Evolutionary conservation across 2,888 invertebrate genomes (phyloP), one percentile per base, ranked within the genome.

Genomic region (Dorcus hopei): DNA sequence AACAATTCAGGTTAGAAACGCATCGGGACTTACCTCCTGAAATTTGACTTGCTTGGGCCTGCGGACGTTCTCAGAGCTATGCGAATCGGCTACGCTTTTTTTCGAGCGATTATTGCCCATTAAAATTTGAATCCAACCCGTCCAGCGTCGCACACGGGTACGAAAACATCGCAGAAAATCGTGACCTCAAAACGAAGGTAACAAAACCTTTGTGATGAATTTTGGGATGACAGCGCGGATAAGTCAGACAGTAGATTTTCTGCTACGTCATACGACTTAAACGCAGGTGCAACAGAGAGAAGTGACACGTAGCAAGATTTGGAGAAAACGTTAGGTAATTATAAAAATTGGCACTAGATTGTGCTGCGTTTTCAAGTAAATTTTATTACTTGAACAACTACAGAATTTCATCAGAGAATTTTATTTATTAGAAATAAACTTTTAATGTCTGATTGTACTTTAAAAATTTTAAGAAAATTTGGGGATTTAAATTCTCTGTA

Each of bases 31-130:
- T 70, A 77, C 76, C 74, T 77, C 73, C 61, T 71, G 70, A 59
- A 71, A 72, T 68, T 70, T 68, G 55, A 72, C 69, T 61, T 67
- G 66, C 61, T 67, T 71, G 62, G 71, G 70, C 65, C 67, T 68
- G 67, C 70, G 70, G 68, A 69, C 71, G 68, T 73, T 68, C 62
- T 72, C 70, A 61, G 66, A 67, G 61, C 70, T 72, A 55, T 64
- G 66, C 57, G 68, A 65, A 65, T 67, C 68, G 58, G 61, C 64
- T 62, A 66, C 68, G 63, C 66, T 68, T 53, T 64, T 52, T 61
- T 69, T 76, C 61, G 70, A 67, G 65, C 68, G 68, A 68, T 70
- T 73, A 74, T 77, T 78, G 70, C 77, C 78, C 77, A 78, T 78
- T 72, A 70, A 76, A 76, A 69, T 66, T 64, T 62, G 48, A 42